phyloP scores from a whole-genome alignment of 2,797 vertebrate species.

The Enteromius anoplus region DNA sequence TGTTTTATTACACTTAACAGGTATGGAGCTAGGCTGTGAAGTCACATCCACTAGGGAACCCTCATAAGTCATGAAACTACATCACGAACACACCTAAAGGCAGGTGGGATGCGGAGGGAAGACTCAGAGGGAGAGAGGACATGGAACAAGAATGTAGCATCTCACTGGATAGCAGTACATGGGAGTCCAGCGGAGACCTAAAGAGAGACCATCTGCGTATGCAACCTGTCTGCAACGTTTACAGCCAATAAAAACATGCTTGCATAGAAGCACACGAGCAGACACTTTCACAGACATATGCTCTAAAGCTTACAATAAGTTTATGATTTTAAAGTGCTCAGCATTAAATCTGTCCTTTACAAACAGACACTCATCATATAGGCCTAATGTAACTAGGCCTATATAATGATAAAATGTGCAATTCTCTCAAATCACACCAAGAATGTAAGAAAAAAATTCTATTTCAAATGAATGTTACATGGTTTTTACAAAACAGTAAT shows the following conservation, averaged over 20 bases:
- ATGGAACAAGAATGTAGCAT: conserved; percentile 34
- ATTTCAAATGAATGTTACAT: too few species aligned
- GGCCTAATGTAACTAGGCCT: neutral
- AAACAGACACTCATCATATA: neutral
- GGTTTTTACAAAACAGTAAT: too few species aligned
- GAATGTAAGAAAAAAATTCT: neutral
- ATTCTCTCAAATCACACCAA: neutral
- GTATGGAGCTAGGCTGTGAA: neutral
- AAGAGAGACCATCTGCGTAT: conserved; percentile 76
- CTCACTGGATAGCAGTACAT: conserved; percentile 60
- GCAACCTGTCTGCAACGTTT: conserved; percentile 58
- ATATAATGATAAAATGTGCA: neutral
- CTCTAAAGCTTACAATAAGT: conserved; percentile 9
- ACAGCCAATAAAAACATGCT: conserved; percentile 42
- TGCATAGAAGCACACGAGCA: conserved; percentile 17
- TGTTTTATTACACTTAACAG: neutral
- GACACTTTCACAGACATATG: conserved; percentile 21
- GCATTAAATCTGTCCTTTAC: neutral
- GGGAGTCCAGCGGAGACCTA: conserved; percentile 70
- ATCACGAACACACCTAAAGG: neutral
- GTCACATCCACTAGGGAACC: conserved; percentile 27
- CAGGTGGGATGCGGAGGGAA: conserved; percentile 40
- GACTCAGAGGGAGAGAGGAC: conserved; percentile 43
- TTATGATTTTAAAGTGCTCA: neutral
- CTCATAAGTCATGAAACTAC: neutral